phyloP scores from a whole-genome alignment of 2,797 vertebrate genomes.

The Notolabrus celidotus region DNA sequence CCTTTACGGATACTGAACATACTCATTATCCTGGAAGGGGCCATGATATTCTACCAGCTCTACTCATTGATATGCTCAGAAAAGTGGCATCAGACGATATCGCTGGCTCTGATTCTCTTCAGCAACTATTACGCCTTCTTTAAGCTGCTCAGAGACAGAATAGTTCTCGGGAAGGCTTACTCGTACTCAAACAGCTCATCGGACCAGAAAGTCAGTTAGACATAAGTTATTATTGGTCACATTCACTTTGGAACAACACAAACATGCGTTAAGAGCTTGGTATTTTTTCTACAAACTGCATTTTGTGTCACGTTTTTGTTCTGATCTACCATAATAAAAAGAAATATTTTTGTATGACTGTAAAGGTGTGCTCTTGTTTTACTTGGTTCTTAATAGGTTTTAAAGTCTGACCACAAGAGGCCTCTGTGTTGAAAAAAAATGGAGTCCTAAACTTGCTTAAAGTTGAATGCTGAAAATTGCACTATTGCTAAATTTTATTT shows the following conservation, averaged over 20 bases:
- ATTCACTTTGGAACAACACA: slow-evolving; percentile 69
- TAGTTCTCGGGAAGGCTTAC: slow-evolving; percentile 97
- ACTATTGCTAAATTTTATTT: no score
- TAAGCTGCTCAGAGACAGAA: slow-evolving; percentile 97
- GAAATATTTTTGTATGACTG: slow-evolving; percentile 98
- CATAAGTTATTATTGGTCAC: slow-evolving; percentile 49
- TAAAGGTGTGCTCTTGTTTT: slow-evolving; percentile 58
- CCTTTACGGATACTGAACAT: slow-evolving; percentile 98
- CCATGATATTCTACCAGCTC: slow-evolving; percentile 98
- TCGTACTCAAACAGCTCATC: slow-evolving; percentile 90
- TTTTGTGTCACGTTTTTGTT: slow-evolving; percentile 88
- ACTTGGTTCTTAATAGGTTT: background rate
- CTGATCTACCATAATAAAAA: slow-evolving; percentile 94
- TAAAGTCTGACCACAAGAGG: slow-evolving; percentile 2
- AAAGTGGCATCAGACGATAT: slow-evolving; percentile 99
- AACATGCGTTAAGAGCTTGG: slow-evolving; percentile 88
- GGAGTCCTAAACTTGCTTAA: background rate
- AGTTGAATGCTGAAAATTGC: background rate
- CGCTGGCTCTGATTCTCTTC: slow-evolving; percentile 97
- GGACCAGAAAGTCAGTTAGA: slow-evolving; percentile 91
- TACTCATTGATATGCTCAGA: slow-evolving; percentile 96
- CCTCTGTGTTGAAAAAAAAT: background rate
- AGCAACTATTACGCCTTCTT: slow-evolving; percentile 99
- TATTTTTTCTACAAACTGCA: slow-evolving; percentile 96
- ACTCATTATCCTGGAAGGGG: slow-evolving; percentile 95